Conservation (phyloP, 2,113 vertebrate species). For the Calidris pygmaea region DNA sequence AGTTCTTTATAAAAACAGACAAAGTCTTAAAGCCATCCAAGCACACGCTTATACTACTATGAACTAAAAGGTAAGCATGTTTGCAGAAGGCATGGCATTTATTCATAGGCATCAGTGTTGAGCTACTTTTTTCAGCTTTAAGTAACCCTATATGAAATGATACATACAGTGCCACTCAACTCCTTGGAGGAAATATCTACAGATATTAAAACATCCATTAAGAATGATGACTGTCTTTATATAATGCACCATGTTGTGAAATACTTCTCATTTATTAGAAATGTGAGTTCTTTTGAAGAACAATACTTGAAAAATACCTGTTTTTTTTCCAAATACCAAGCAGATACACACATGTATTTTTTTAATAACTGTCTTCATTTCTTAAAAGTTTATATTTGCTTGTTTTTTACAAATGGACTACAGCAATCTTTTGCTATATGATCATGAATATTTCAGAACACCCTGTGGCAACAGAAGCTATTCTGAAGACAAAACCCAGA, state of each 20-base stretch:
- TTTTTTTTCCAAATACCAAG: neutral
- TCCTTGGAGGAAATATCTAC: neutral
- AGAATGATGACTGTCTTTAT: neutral
- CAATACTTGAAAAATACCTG: neutral
- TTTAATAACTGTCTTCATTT: neutral
- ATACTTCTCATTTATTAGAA: neutral
- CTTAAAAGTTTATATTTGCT: neutral
- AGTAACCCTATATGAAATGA: neutral
- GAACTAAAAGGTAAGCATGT: neutral
- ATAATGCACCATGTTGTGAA: neutral
- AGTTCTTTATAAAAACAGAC: neutral
- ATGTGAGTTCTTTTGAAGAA: neutral
- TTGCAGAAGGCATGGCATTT: neutral
- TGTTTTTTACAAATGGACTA: neutral
- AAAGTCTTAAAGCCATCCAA: neutral
- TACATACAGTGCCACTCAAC: neutral
- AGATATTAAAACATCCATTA: neutral
- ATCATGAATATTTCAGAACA: neutral
- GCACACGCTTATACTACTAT: neutral
- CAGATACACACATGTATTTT: neutral
- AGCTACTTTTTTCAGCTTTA: neutral
- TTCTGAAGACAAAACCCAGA: neutral
- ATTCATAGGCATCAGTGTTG: neutral
- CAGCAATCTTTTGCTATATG: neutral
- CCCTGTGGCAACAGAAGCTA: neutral